Percentiles rank a stretch among this genome's conserved stretches.
These are phyloP conservation scores for Ceyx erithaca DNA, from an alignment of 2,797 vertebrate genomes.

Conservation along the genomic window DNA sequence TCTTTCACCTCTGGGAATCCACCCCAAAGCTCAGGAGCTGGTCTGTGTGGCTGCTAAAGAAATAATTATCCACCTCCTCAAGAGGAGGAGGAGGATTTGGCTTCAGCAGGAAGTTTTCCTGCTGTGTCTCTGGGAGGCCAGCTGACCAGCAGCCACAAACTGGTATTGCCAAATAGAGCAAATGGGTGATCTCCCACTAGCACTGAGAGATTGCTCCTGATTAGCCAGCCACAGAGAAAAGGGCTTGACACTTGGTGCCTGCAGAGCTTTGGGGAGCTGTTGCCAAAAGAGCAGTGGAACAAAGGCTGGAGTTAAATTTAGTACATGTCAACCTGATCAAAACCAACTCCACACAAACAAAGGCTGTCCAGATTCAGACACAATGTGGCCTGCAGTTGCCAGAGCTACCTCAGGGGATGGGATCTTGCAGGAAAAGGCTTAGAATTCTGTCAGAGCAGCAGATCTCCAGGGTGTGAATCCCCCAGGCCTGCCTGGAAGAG, in stretches of 20 bases:
- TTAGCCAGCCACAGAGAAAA: not conserved
- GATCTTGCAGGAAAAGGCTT: not conserved
- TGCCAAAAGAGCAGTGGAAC: constrained; percentile 15
- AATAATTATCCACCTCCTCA: not conserved
- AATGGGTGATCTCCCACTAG: constrained; percentile 3
- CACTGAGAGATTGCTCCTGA: not conserved
- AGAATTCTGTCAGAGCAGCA: not conserved
- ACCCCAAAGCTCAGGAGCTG: not conserved
- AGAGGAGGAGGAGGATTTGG: not conserved
- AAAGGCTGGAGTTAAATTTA: constrained; percentile 56
- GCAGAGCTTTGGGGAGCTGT: not conserved
- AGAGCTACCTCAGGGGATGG: constrained; percentile 44
- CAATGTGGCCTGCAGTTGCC: constrained; percentile 11
- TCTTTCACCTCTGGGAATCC: not conserved
- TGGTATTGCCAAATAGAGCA: constrained; percentile 14
- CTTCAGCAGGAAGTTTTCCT: not conserved
- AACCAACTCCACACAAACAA: constrained; percentile 1
- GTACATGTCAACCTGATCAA: constrained; percentile 27
- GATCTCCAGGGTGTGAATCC: not conserved
- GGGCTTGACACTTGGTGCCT: not conserved
- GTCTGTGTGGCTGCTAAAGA: not conserved
- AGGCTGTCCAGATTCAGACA: not conserved
- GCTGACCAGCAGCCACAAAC: not conserved
- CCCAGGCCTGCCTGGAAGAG: not conserved
- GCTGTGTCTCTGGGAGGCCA: not conserved